A percentile compares a stretch with the other conserved stretches of the same genome.
These are phyloP conservation scores for Philaethria dido DNA, from an alignment of 2,888 invertebrate genomes.

Conservation along the genomic window DNA sequence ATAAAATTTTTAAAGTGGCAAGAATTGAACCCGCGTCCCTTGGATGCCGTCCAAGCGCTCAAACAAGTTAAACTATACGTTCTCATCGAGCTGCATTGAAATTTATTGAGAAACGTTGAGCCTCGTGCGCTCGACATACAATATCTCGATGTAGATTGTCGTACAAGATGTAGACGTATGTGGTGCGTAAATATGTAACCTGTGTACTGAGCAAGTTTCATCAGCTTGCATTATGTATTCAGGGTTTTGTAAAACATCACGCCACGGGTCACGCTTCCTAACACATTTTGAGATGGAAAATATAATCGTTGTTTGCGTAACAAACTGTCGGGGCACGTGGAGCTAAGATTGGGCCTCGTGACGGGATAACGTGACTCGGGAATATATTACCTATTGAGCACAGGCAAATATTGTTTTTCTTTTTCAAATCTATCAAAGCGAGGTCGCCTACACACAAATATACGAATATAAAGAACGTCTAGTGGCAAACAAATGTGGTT, in stretches of 20 bases:
- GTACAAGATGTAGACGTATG: neutral
- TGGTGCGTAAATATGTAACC: neutral
- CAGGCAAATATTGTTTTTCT: constrained; percentile 29
- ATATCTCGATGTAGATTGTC: neutral
- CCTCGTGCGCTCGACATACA: neutral
- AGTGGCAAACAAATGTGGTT: neutral
- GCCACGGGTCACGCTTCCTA: constrained; percentile 40
- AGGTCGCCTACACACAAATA: constrained; percentile 29
- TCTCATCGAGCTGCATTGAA: too few relatives aligned
- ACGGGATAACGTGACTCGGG: constrained; percentile 62
- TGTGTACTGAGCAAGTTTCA: constrained; percentile 22
- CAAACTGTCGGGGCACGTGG: constrained; percentile 42
- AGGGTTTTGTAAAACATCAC: constrained; percentile 34
- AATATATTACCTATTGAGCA: constrained; percentile 43
- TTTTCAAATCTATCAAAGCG: constrained; percentile 23
- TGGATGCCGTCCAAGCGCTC: too few relatives aligned
- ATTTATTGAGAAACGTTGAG: too few relatives aligned
- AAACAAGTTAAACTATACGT: too few relatives aligned
- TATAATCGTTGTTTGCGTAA: constrained; percentile 58
- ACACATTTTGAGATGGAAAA: constrained; percentile 50
- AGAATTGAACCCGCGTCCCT: too few relatives aligned
- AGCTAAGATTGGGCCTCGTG: constrained; percentile 56
- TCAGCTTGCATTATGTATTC: constrained; percentile 32
- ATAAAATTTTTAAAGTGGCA: too few relatives aligned
- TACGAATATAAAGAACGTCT: constrained; percentile 20